Conservation (phyloP, 2,113 vertebrate genomes). For the Alethe castanea region DNA sequence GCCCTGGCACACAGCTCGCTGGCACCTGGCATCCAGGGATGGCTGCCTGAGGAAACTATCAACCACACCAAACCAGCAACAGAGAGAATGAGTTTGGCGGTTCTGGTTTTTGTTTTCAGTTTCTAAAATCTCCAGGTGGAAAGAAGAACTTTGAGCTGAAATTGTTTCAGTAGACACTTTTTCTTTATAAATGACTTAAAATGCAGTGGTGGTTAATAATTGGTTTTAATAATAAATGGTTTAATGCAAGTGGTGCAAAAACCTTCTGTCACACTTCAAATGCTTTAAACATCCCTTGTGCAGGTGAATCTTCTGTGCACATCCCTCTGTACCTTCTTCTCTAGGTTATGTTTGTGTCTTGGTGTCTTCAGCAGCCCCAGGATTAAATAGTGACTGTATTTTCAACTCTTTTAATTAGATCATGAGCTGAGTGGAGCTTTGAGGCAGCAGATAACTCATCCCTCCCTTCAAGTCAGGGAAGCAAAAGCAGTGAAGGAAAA, state of each 20-base stretch:
- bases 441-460: background rate
- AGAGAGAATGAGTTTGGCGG: background rate
- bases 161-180: background rate
- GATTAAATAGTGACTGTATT: background rate
- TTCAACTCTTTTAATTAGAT: background rate
- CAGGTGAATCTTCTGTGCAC: background rate
- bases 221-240: background rate
- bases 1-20: background rate
- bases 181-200: background rate
- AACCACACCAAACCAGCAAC: too few species aligned
- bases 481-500: background rate
- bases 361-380: background rate
- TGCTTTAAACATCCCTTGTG: background rate
- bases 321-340: background rate
- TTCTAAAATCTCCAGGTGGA: background rate
- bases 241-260: background rate
- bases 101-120: background rate
- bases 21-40: too few species aligned
- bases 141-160: background rate
- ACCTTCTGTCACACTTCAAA: background rate
- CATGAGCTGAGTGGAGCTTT: background rate
- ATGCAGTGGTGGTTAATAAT: background rate
- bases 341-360: background rate
- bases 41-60: background rate
- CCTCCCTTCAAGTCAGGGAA: background rate